Evolutionary conservation across 1,140 invertebrate genomes (phyloP), one percentile per base, ranked within the genome.

Genomic region (Trypoxylus dichotomus): DNA sequence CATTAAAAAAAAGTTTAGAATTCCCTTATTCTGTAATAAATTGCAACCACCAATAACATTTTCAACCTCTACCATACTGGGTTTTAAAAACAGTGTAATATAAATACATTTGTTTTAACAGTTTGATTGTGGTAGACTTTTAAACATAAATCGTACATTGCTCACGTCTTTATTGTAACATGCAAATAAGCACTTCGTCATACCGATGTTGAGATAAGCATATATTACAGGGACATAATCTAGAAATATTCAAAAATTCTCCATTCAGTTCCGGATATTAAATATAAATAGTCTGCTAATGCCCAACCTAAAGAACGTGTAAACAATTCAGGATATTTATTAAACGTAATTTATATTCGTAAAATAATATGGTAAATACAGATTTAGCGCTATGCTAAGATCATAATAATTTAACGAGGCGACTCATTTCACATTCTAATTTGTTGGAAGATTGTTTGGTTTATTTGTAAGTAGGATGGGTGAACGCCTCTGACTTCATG

Each of bases 361-460:
- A 13, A 74, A 74, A 74, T 74, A 74, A 41, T 7, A 74, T 74
- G 29, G 29, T 74, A 74, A 74, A 74, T 37, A 43, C 72, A 29
- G 29, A 43, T 74, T 74, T 43, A 43, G 41, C 72, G 72, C 21
- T 37, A 37, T 74, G 72, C 29, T 8, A 6, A 74, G 41, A 74
- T 43, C 72, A 43, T 74, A 74, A 43, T 74, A 74, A 74, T 74
- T 74, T 74, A 74, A 43, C 41, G 29, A 74, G 29, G 41, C 72
- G 29, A 74, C 72, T 74, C 72, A 74, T 74, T 74, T 74, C 27
- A 74, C 29, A 74, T 74, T 74, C 72, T 74, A 74, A 74, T 74
- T 74, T 74, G 72, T 74, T 21, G 19, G 15, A 37, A 27, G 41
- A n/a, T 74, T 29, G 72, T 74, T 32, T 29, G 24, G 24, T 68